Percentiles rank a stretch among this genome's conserved stretches.
Conservation (phyloP, 1,140 invertebrate genomes). For the Drosophila insularis region DNA sequence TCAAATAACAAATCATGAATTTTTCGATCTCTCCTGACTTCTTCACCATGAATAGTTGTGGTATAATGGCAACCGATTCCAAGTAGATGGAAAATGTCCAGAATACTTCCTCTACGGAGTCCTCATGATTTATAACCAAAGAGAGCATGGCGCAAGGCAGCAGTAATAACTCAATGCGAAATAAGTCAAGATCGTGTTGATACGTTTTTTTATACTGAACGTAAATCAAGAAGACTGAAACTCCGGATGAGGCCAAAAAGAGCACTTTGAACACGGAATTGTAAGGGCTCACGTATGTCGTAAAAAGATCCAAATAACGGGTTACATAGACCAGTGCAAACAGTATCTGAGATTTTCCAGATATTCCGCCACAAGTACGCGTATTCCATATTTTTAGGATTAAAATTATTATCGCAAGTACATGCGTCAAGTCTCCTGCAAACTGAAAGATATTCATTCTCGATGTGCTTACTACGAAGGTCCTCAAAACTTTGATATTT, state of each 20-base stretch:
- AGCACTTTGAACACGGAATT: conserved; percentile 99
- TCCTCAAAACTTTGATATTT: too few species aligned
- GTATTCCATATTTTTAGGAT: conserved; percentile 99
- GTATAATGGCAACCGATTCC: conserved; percentile 99
- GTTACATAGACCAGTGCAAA: conserved; percentile 98
- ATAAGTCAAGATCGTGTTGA: conserved; percentile 99
- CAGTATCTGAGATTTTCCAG: conserved; percentile 98
- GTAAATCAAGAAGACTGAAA: conserved; percentile 98
- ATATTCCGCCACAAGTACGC: conserved; percentile 99
- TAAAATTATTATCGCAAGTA: conserved; percentile 97
- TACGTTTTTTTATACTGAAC: conserved; percentile 99
- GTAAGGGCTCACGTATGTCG: conserved; percentile 97
- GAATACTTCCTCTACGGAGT: conserved; percentile 95
- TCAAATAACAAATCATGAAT: conserved; percentile 99
- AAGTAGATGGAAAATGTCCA: conserved; percentile 99
- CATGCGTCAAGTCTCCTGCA: conserved; percentile 97
- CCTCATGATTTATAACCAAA: conserved; percentile 97
- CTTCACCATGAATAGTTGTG: conserved; percentile 98
- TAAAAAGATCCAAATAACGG: conserved; percentile 97
- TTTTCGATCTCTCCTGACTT: conserved; percentile 99
- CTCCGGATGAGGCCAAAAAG: conserved; percentile 94
- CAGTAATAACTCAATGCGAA: conserved; percentile 97
- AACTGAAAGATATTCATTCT: conserved; percentile 98
- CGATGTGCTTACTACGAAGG: too few species aligned
- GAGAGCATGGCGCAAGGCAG: conserved; percentile 93